A percentile compares a stretch with the other conserved stretches of the same genome.
These are phyloP conservation scores for Aphidius gifuensis DNA, from an alignment of 1,140 invertebrate genomes.

Conservation along the genomic window DNA sequence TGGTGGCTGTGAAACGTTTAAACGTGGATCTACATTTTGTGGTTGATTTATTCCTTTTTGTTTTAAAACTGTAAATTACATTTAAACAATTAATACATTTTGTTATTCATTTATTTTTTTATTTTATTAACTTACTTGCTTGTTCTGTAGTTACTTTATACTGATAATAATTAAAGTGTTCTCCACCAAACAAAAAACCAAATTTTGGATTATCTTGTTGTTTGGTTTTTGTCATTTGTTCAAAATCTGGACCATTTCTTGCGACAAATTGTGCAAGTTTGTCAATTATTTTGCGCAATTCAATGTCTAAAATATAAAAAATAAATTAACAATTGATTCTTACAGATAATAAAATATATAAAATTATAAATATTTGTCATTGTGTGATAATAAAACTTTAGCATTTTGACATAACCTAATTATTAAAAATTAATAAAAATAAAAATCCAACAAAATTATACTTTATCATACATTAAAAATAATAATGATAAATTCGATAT, in stretches of 20 bases:
- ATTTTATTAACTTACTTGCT: constrained; percentile 67
- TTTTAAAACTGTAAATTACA: constrained; percentile 56
- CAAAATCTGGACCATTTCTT: constrained; percentile 96
- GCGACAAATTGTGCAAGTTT: constrained; percentile 98
- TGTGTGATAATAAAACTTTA: background rate
- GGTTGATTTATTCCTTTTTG: constrained; percentile 58
- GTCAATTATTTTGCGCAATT: constrained; percentile 94
- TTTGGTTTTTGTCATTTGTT: constrained; percentile 97
- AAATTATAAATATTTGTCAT: background rate
- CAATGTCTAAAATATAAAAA: constrained; percentile 68
- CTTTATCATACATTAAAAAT: constrained; percentile 3
- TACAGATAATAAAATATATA: background rate
- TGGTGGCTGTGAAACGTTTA: constrained; percentile 52
- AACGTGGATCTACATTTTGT: constrained; percentile 53
- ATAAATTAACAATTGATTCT: background rate
- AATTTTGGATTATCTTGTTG: constrained; percentile 97
- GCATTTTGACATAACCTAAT: background rate
- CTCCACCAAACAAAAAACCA: constrained; percentile 93
- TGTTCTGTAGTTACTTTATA: constrained; percentile 90
- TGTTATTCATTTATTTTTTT: constrained; percentile 20
- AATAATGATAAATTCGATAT: background rate
- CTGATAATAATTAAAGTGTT: constrained; percentile 94
- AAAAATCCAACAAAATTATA: background rate
- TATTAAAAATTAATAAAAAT: constrained; percentile 7
- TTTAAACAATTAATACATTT: constrained; percentile 45